A percentile compares a stretch with the other conserved stretches of the same genome.
Evolutionary conservation across 2,113 vertebrate species (phyloP).

Genomic region (Thymallus thymallus): DNA sequence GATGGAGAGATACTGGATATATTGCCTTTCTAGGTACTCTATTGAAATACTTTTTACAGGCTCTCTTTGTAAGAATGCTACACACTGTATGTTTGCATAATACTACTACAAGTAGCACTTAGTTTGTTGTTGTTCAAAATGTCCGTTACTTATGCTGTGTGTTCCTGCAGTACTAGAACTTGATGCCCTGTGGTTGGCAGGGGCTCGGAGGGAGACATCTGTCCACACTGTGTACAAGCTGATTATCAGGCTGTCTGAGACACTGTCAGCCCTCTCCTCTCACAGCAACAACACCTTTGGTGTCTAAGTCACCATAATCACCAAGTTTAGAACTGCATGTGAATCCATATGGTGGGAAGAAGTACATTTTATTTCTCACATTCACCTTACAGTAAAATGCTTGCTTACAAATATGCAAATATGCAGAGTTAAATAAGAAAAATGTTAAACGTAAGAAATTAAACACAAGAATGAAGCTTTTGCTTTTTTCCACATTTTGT

Average conservation of each 20-base stretch:
- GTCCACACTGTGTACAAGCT: background rate
- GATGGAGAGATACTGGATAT: background rate
- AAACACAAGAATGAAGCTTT: too few species aligned
- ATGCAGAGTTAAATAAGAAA: background rate
- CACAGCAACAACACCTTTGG: constrained; percentile 9
- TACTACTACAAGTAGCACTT: background rate
- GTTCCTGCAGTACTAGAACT: background rate
- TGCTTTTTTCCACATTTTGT: too few species aligned
- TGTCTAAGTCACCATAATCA: constrained; percentile 7
- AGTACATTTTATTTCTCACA: background rate
- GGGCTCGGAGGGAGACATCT: constrained; percentile 17
- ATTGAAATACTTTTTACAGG: too few species aligned
- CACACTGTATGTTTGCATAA: too few species aligned
- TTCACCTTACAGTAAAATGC: too few species aligned
- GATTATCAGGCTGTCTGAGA: constrained; percentile 13
- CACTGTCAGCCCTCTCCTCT: background rate
- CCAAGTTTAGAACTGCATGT: background rate
- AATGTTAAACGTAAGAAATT: too few species aligned
- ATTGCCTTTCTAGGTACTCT: too few species aligned
- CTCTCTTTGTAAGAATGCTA: too few species aligned
- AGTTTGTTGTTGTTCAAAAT: background rate
- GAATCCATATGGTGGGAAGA: background rate
- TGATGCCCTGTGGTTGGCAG: background rate
- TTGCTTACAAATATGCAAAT: too few species aligned
- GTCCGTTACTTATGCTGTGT: too few species aligned